A percentile compares a stretch with the other conserved stretches of the same genome.
Conservation (phyloP, 2,113 vertebrate species). For the Clarias batrachus region DNA sequence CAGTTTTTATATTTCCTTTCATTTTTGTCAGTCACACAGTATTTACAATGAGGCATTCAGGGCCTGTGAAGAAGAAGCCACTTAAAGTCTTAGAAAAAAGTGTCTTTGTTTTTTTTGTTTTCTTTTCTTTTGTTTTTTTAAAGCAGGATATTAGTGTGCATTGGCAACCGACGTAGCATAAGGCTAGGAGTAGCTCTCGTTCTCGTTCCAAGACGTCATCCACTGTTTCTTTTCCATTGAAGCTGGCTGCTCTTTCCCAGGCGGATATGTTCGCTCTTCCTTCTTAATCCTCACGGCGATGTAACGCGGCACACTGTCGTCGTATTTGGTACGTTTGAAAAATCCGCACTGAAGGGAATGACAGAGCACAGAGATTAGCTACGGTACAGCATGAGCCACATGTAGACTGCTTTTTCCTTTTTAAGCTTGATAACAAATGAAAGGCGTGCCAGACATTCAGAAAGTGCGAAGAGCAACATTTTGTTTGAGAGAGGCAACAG, state of each 20-base stretch:
- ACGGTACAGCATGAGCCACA: constrained; percentile 12
- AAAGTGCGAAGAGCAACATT: neutral
- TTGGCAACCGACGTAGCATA: neutral
- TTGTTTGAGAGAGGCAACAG: constrained; percentile 7
- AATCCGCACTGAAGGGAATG: constrained; percentile 82
- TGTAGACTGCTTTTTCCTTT: neutral
- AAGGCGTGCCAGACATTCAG: neutral
- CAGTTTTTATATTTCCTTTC: constrained; percentile 12
- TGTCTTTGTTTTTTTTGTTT: constrained; percentile 17
- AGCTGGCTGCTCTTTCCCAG: constrained; percentile 70
- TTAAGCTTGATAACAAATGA: neutral
- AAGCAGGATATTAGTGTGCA: constrained; percentile 23
- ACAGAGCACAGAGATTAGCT: constrained; percentile 27
- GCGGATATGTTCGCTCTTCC: constrained; percentile 77
- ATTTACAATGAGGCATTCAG: constrained; percentile 46
- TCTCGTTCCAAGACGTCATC: constrained; percentile 90
- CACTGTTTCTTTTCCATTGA: constrained; percentile 86
- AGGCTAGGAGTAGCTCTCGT: constrained; percentile 85
- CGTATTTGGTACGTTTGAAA: constrained; percentile 90
- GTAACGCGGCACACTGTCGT: constrained; percentile 88
- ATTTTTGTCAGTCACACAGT: neutral
- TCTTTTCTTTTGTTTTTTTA: neutral
- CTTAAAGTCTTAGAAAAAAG: constrained; percentile 3
- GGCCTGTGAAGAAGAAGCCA: constrained; percentile 46
- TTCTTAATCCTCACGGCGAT: constrained; percentile 88